phyloP scores from a whole-genome alignment of 2,797 vertebrate genomes.

The Helicolenus hilgendorfi region DNA sequence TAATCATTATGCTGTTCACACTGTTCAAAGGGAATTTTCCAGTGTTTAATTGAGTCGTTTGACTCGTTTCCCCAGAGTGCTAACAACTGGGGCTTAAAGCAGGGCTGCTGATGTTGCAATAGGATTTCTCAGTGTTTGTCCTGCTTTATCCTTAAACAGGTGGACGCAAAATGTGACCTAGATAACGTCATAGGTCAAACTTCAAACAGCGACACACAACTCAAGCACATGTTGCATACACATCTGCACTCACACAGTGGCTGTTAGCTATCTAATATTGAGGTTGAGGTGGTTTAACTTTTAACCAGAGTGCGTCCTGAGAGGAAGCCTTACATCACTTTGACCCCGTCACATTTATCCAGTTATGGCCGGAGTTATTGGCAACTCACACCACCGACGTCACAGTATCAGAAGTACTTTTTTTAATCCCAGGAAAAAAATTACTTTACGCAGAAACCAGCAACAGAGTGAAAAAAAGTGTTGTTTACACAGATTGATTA shows the following conservation, averaged over 20 bases:
- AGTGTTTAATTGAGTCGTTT: not conserved
- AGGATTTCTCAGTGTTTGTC: conserved; percentile 29
- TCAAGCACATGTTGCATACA: not conserved
- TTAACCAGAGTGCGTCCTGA: conserved; percentile 44
- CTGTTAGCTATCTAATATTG: conserved; percentile 15
- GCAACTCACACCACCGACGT: not conserved
- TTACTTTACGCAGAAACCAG: not conserved
- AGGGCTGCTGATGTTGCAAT: conserved; percentile 31
- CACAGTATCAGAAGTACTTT: not conserved
- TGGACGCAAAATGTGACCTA: conserved; percentile 32
- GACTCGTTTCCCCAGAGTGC: not conserved
- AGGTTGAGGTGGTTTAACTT: conserved; percentile 54
- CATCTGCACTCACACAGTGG: not conserved
- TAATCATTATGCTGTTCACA: conserved; percentile 51
- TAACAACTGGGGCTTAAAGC: conserved; percentile 20
- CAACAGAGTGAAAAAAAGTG: not conserved
- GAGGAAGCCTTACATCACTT: conserved; percentile 11
- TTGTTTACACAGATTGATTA: not conserved
- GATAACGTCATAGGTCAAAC: conserved; percentile 41
- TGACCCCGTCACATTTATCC: conserved; percentile 20
- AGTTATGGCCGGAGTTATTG: conserved; percentile 12
- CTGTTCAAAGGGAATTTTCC: conserved; percentile 28
- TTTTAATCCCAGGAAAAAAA: not conserved
- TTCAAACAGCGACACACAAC: conserved; percentile 12
- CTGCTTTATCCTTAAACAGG: conserved; percentile 17